phyloP scores from a whole-genome alignment of 2,113 vertebrate genomes.

The Odontesthes bonariensis region DNA sequence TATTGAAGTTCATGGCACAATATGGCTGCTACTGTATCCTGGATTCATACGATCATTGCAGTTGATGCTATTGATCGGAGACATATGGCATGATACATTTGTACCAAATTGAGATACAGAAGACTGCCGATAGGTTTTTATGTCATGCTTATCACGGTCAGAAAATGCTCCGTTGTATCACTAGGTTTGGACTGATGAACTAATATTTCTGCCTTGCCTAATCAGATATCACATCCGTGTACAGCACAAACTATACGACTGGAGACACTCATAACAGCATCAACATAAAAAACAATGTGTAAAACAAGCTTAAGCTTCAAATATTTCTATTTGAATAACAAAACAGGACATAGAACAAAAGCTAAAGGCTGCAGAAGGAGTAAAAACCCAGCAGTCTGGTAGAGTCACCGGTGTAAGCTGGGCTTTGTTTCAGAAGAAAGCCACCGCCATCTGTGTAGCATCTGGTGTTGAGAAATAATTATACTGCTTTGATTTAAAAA shows the following conservation, averaged over 20 bases:
- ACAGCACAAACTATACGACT: no score
- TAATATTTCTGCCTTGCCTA: not conserved
- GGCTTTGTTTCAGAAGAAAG: constrained; percentile 33
- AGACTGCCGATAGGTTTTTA: not conserved
- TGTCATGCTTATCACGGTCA: not conserved
- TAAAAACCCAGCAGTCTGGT: not conserved
- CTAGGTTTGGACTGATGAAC: not conserved
- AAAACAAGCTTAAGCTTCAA: no score
- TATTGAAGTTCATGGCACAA: no score
- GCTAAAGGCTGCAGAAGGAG: not conserved
- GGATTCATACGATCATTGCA: no score
- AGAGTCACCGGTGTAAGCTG: not conserved
- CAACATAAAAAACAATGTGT: no score
- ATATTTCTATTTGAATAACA: not conserved
- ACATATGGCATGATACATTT: not conserved
- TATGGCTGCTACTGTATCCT: no score
- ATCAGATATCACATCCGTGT: no score
- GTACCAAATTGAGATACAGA: not conserved
- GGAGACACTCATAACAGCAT: no score
- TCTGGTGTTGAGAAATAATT: constrained; percentile 61
- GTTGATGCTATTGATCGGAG: not conserved
- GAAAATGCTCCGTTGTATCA: not conserved
- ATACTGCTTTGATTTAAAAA: constrained; percentile 56
- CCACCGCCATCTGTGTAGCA: constrained; percentile 33
- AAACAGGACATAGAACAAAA: not conserved